phyloP scores from a whole-genome alignment of 2,113 vertebrate species.

The Accipiter cooperii region DNA sequence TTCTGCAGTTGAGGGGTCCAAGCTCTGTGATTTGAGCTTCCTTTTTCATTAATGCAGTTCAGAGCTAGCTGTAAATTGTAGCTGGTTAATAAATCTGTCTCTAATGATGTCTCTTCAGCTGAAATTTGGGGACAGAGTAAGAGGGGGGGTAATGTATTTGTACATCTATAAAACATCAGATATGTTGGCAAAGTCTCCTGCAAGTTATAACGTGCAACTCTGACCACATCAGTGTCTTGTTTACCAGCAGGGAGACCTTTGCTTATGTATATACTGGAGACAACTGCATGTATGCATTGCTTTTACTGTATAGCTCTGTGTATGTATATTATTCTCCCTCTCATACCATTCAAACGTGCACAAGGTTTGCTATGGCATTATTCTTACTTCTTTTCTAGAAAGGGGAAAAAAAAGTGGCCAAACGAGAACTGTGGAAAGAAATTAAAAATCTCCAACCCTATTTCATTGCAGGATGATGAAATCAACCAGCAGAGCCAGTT shows the following conservation, averaged over 20 bases:
- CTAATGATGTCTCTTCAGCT: not conserved
- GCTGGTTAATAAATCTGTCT: not conserved
- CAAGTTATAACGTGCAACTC: not conserved
- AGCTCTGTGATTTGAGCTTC: not conserved
- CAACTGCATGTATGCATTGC: not conserved
- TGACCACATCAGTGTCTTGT: not conserved
- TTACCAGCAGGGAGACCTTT: not conserved
- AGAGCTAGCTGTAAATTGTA: not conserved
- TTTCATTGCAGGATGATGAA: slow-evolving; percentile 86
- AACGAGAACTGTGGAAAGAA: not conserved
- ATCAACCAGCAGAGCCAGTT: slow-evolving; percentile 96
- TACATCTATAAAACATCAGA: not conserved
- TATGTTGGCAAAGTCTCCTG: not conserved
- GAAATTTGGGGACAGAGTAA: not conserved
- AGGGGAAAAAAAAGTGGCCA: not conserved
- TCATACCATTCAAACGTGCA: not conserved
- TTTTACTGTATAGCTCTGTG: not conserved
- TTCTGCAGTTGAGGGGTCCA: not conserved
- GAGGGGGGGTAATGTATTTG: not conserved
- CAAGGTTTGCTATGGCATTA: not conserved
- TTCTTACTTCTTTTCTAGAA: not conserved
- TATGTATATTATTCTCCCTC: not conserved
- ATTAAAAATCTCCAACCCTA: not conserved
- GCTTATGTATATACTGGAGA: not conserved
- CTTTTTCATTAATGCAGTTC: not conserved